A percentile compares a stretch with the other conserved stretches of the same genome.
Conservation (phyloP, 1,140 invertebrate species). For the Caenorhabditis remanei region DNA sequence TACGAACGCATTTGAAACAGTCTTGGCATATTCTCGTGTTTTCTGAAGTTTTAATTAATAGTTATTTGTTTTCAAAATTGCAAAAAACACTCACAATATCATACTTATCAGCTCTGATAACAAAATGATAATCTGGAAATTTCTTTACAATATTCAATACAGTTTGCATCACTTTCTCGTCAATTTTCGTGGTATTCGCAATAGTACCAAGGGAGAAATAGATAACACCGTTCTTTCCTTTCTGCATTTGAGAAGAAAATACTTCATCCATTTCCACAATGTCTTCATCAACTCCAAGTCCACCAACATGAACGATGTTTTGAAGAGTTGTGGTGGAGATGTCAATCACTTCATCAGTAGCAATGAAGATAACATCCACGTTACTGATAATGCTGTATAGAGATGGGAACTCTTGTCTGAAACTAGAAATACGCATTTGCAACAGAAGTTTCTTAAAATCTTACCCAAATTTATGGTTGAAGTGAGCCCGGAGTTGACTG, state of each 20-base stretch:
- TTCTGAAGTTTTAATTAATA: conserved; percentile 1
- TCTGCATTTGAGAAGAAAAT: conserved; percentile 57
- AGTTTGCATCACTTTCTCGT: conserved; percentile 35
- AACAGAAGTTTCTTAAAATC: neutral
- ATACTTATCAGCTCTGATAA: conserved; percentile 58
- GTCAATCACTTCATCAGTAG: conserved; percentile 65
- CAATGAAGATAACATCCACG: conserved; percentile 60
- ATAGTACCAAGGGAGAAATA: conserved; percentile 65
- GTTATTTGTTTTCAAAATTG: neutral
- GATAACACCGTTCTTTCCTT: conserved; percentile 61
- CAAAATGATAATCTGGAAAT: conserved; percentile 64
- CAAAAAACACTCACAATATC: conserved; percentile 33
- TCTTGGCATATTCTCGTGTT: neutral
- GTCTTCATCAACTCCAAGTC: conserved; percentile 59
- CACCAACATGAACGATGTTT: conserved; percentile 64
- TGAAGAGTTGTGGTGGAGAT: conserved; percentile 59
- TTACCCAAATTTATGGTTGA: conserved; percentile 62
- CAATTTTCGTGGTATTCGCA: conserved; percentile 59
- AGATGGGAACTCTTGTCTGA: conserved; percentile 61
- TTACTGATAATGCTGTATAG: conserved; percentile 37
- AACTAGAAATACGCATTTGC: neutral
- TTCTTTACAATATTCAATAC: conserved; percentile 43
- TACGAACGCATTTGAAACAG: conserved; percentile 56
- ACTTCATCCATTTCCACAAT: conserved; percentile 20
- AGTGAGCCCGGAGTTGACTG: neutral